phyloP scores from a whole-genome alignment of 92 coral and sea anemone genomes.

The Virgularia gustaviana region DNA sequence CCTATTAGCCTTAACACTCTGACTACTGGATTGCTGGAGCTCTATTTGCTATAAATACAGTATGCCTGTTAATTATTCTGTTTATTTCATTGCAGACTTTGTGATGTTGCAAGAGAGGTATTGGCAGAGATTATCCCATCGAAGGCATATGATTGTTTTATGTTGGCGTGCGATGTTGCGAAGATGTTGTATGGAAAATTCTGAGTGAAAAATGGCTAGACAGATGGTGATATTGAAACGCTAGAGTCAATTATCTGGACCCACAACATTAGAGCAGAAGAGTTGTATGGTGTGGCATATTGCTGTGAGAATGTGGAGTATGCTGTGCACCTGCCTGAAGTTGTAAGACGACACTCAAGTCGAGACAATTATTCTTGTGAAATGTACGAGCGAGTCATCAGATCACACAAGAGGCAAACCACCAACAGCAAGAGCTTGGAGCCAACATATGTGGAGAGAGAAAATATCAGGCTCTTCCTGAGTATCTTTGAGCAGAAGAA shows the following conservation, averaged over 20 bases:
- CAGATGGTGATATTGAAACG: conserved; percentile 9
- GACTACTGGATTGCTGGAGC: too few relatives aligned
- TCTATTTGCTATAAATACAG: too few relatives aligned
- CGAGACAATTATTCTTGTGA: conserved; percentile 38
- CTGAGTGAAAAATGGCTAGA: conserved; percentile 46
- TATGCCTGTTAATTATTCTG: too few relatives aligned
- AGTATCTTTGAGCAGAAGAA: background rate
- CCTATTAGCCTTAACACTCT: too few relatives aligned
- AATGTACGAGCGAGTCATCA: conserved; percentile 19
- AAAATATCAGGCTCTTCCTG: conserved; percentile 10
- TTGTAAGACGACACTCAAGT: conserved; percentile 26
- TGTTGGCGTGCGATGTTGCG: conserved; percentile 43
- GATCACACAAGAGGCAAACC: conserved; percentile 13
- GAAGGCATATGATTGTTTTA: conserved; percentile 56
- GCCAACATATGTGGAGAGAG: background rate
- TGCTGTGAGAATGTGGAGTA: conserved; percentile 46
- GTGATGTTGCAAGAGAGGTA: conserved; percentile 58
- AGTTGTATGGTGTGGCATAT: conserved; percentile 51
- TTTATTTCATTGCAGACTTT: too few relatives aligned
- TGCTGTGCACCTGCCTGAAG: conserved; percentile 33
- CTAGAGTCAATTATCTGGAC: conserved; percentile 50
- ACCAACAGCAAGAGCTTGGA: conserved; percentile 8
- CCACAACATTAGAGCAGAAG: conserved; percentile 64
- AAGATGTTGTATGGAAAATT: conserved; percentile 46
- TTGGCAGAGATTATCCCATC: conserved; percentile 64